Conservation (phyloP, 1,140 invertebrate genomes). For the Choristoneura fumiferana region DNA sequence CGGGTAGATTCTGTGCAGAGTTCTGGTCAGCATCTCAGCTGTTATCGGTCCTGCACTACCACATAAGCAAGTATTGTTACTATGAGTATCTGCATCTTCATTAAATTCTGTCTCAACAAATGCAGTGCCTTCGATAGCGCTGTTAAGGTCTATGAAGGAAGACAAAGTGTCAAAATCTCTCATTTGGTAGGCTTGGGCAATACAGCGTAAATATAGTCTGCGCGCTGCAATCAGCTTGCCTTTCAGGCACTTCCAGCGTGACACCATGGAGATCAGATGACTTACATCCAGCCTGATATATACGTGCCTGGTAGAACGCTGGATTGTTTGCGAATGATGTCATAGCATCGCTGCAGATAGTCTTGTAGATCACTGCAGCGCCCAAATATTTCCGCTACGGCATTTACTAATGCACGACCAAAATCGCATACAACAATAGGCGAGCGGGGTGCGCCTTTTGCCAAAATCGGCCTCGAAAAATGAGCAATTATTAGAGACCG, state of each 20-base stretch:
- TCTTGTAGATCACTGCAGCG: neutral
- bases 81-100: no score
- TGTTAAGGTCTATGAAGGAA: neutral
- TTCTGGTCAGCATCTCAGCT: no score
- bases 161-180: neutral
- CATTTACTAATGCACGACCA: neutral
- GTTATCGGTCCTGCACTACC: no score
- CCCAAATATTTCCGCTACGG: neutral
- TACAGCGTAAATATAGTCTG: neutral
- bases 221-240: neutral
- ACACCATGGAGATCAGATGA: neutral
- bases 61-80: no score
- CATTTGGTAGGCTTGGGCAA: neutral
- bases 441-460: neutral
- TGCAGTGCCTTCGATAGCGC: neutral
- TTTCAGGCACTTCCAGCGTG: neutral
- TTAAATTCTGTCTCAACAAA: no score
- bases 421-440: neutral
- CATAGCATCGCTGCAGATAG: neutral
- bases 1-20: no score
- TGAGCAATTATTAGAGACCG: neutral
- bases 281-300: neutral
- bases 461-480: neutral
- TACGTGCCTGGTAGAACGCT: neutral
- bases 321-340: neutral